Base-by-base conservation (phyloP, 2,888 invertebrate species). In the Torymus aiolomorphi region DNA sequence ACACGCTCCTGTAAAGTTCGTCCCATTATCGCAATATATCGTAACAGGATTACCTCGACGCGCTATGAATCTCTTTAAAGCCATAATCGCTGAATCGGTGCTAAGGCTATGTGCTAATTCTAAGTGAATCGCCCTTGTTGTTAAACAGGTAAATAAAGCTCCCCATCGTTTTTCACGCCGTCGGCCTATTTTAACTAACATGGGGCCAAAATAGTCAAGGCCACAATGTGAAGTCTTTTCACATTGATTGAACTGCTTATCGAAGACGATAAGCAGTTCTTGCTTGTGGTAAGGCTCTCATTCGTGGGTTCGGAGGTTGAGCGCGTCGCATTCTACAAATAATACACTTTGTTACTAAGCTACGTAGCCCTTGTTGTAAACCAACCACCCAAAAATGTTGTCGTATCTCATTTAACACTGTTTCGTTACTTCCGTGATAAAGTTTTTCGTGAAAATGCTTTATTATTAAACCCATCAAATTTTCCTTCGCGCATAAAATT, bases 371-470 rank as follows among this genome's bases (percentile, higher is more conserved):
- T 51, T 42, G 1, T 2, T 20, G 49, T 11, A 57, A 2, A 2
- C 61, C 51, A 18, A 56, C 10, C n/a, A 73, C 56, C 73, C 63
- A 63, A 52, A 18, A 73, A 14, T n/a, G 24, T 31, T 73, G 63
- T 13, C 73, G 14, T 14, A 63, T 16, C 42, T 73, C 73, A 52
- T 62, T 72, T 11, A 72, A 52, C 10, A 72, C 62, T 1, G 72
- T 52, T 18, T 66, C 49, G 16, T 52, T 11, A 13, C 52, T 66
- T 20, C 14, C 65, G 42, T 65, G 65, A 42, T 49, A 31, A 65
- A 65, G 16, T 20, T 16, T 61, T 4, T 18, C 31, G n/a, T 63
- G 63, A 63, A 12, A 10, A 14, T 63, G 4, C 13, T 52, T 3
- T 8, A 66, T 66, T 18, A 66, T 14, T 5, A 66, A 51, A 12